Evolutionary conservation across 2,888 invertebrate genomes (phyloP).

Genomic region (Drosophila parthenogenetica): DNA sequence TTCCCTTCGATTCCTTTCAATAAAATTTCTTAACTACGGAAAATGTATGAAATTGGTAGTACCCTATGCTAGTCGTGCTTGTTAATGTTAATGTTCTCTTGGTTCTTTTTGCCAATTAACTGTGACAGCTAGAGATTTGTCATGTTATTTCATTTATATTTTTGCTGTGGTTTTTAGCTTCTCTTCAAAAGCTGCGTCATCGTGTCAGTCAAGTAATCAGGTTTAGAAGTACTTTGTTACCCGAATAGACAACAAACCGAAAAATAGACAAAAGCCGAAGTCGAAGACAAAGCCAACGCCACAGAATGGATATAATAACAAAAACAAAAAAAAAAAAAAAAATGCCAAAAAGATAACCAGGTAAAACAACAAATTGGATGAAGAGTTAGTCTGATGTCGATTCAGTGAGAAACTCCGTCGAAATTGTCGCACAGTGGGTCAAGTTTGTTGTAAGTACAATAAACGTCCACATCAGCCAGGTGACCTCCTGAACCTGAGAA

Average conservation of each 20-base stretch:
- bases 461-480: conserved; percentile 14
- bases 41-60: conserved; percentile 18
- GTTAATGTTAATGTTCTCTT: conserved; percentile 25
- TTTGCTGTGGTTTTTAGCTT: conserved; percentile 33
- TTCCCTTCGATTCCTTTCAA: neutral
- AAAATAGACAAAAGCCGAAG: conserved; percentile 8
- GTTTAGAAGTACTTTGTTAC: conserved; percentile 42
- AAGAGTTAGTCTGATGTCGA: neutral
- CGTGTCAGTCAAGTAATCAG: conserved; percentile 37
- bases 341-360: conserved; percentile 40
- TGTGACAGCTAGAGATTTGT: conserved; percentile 48
- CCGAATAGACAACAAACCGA: conserved; percentile 46
- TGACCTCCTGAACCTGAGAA: conserved; percentile 55
- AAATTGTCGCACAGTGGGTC: conserved; percentile 54
- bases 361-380: conserved; percentile 35
- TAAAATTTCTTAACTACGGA: conserved; percentile 7
- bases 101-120: conserved; percentile 28
- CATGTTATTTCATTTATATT: conserved; percentile 18
- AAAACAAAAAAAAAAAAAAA: conserved; percentile 46
- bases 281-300: conserved; percentile 26
- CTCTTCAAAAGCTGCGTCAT: conserved; percentile 46
- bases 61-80: conserved; percentile 34
- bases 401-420: neutral
- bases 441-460: conserved; percentile 39
- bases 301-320: conserved; percentile 53